phyloP scores from a whole-genome alignment of 2,113 vertebrate genomes.

The Saguinus midas region DNA sequence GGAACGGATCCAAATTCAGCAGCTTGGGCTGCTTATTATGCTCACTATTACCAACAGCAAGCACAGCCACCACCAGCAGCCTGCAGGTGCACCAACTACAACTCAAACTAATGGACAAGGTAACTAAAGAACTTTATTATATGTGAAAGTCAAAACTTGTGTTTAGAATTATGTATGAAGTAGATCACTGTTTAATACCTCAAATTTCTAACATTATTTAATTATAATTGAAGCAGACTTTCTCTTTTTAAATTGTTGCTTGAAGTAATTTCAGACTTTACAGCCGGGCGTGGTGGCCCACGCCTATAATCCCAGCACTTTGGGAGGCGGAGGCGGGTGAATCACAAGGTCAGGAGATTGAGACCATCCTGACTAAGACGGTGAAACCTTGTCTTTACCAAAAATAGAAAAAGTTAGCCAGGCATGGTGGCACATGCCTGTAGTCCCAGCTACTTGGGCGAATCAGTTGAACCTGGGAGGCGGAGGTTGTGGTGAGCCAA shows the following conservation, averaged over 20 bases:
- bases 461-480: too few relatives aligned
- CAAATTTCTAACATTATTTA: background rate
- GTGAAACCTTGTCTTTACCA: too few relatives aligned
- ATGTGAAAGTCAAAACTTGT: background rate
- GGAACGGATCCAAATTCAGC: constrained; percentile 98
- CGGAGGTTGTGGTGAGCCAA: too few relatives aligned
- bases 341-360: too few relatives aligned
- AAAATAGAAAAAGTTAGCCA: too few relatives aligned
- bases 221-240: background rate
- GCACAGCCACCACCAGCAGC: constrained; percentile 94
- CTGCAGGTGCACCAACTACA: constrained; percentile 91
- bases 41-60: constrained; percentile 98
- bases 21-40: constrained; percentile 99
- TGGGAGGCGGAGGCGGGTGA: too few relatives aligned
- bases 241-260: background rate
- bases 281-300: too few relatives aligned
- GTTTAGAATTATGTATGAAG: constrained; percentile 9
- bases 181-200: background rate
- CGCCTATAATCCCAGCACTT: too few relatives aligned
- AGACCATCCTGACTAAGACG: too few relatives aligned
- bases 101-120: constrained; percentile 97
- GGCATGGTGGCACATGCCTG: too few relatives aligned
- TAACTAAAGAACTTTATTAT: constrained; percentile 76
- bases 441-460: too few relatives aligned
- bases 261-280: background rate